Percentiles rank a stretch among this genome's conserved stretches.
phyloP scores from a whole-genome alignment of 2,888 invertebrate species.

The Ophioninae sp. region DNA sequence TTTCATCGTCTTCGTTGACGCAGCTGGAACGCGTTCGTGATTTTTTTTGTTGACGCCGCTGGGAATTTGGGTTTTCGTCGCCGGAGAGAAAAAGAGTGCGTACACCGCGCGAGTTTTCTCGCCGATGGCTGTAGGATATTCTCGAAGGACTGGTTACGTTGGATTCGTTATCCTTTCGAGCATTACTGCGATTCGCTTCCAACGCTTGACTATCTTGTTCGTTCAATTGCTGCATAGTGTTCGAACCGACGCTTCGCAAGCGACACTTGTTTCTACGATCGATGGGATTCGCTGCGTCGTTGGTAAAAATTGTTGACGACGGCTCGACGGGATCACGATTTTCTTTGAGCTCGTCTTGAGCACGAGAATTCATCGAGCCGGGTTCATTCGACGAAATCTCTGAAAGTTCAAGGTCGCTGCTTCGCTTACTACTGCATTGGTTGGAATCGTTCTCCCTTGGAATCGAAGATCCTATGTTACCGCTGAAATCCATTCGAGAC shows the following conservation, averaged over 20 bases:
- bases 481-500: neutral
- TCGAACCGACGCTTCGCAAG: slow-evolving; percentile 9
- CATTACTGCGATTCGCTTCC: slow-evolving; percentile 1
- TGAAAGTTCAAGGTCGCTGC: neutral
- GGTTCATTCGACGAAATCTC: neutral
- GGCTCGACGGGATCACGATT: slow-evolving; percentile 70
- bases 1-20: slow-evolving; percentile 2
- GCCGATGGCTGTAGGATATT: slow-evolving; percentile 23
- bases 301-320: slow-evolving; percentile 25
- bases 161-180: slow-evolving; percentile 21
- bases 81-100: neutral
- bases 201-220: slow-evolving; percentile 23
- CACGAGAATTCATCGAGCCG: slow-evolving; percentile 17
- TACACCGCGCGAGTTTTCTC: slow-evolving; percentile 8
- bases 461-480: neutral
- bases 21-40: neutral
- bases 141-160: neutral
- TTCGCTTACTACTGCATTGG: slow-evolving; percentile 25
- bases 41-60: slow-evolving; percentile 1
- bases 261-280: slow-evolving; percentile 54
- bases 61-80: slow-evolving; percentile 14
- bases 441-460: neutral
- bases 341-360: slow-evolving; percentile 71
- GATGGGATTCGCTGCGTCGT: slow-evolving; percentile 36
- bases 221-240: slow-evolving; percentile 42